phyloP scores from a whole-genome alignment of 2,113 vertebrate genomes.

The Anguilla rostrata region DNA sequence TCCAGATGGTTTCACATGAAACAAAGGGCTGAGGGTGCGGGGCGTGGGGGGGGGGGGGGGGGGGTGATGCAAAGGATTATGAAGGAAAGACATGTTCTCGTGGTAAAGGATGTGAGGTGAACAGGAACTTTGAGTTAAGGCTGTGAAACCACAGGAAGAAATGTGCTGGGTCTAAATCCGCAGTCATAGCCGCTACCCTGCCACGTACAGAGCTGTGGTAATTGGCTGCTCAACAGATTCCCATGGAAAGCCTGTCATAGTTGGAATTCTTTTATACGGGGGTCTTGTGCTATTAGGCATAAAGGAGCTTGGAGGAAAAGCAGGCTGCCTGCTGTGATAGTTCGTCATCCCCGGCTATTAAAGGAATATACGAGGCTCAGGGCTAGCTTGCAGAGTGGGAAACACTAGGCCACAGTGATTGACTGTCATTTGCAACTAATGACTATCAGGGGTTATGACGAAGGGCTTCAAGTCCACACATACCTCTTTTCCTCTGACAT shows the following conservation, averaged over 20 bases:
- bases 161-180: slow-evolving; percentile 11
- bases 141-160: slow-evolving; percentile 16
- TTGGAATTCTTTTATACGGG: slow-evolving; percentile 19
- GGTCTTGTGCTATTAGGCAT: slow-evolving; percentile 24
- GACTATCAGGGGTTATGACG: neutral
- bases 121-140: slow-evolving; percentile 18
- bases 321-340: slow-evolving; percentile 5
- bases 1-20: slow-evolving; percentile 9
- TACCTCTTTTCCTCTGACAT: neutral
- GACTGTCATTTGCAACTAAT: slow-evolving; percentile 6
- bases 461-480: neutral
- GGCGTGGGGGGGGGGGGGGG: neutral
- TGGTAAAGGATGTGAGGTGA: slow-evolving; percentile 13
- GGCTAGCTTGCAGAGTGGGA: slow-evolving; percentile 2
- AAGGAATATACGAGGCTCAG: slow-evolving; percentile 15
- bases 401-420: slow-evolving; percentile 11
- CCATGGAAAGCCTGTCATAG: slow-evolving; percentile 22
- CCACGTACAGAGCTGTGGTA: slow-evolving; percentile 7
- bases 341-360: slow-evolving; percentile 25
- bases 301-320: slow-evolving; percentile 15
- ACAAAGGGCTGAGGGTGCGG: neutral
- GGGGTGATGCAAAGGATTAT: slow-evolving; percentile 4
- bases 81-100: neutral
- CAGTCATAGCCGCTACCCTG: slow-evolving; percentile 9
- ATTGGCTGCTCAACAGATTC: slow-evolving; percentile 22